Evolutionary conservation across 2,113 vertebrate species (phyloP).

Genomic region (Chaetodon auriga): DNA sequence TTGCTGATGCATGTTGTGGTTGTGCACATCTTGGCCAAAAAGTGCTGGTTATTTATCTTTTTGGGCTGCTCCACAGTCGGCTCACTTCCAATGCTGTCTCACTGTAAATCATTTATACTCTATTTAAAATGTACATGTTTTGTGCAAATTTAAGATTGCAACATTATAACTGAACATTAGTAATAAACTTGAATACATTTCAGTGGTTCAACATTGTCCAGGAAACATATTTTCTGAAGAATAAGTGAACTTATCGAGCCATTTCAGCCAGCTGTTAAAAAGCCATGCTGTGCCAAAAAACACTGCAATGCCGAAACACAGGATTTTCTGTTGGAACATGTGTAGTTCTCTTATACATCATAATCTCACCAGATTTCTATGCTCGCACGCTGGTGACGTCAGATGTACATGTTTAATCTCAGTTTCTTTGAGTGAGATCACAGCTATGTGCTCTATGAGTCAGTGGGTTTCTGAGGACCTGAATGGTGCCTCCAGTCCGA

Average conservation of each 20-base stretch:
- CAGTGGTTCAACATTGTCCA: background rate
- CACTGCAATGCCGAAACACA: background rate
- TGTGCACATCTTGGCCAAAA: background rate
- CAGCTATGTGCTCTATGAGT: conserved; percentile 12
- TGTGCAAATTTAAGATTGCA: background rate
- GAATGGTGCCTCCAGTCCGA: conserved; percentile 36
- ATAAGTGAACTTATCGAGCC: background rate
- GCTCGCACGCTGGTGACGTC: conserved; percentile 7
- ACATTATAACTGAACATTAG: background rate
- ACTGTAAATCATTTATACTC: background rate
- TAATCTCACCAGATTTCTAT: background rate
- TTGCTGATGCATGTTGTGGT: background rate
- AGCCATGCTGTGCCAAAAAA: background rate
- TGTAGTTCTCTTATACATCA: conserved; percentile 8
- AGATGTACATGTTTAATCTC: conserved; percentile 19
- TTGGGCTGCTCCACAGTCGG: background rate
- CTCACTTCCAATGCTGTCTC: background rate
- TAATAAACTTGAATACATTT: background rate
- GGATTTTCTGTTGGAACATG: background rate
- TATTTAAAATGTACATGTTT: background rate
- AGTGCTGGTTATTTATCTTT: background rate
- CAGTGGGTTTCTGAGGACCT: conserved; percentile 50
- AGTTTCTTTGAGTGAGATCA: conserved; percentile 46
- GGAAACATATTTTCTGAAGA: conserved; percentile 8
- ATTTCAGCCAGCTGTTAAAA: background rate